Conservation (phyloP, 2,888 invertebrate species). For the Zygaena filipendulae region DNA sequence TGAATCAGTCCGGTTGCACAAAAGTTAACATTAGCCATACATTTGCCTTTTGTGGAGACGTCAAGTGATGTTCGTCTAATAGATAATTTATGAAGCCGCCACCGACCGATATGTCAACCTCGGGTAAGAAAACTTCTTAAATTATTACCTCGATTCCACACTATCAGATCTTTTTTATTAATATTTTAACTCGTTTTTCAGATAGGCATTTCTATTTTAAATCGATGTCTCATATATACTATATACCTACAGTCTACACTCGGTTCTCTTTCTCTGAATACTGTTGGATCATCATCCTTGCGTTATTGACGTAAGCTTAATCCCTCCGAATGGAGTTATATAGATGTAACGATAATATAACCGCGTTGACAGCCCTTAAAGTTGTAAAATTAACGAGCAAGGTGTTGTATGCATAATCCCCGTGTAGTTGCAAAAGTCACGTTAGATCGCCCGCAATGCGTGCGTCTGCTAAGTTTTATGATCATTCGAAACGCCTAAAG, state of each 20-base stretch:
- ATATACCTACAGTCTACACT: too few species aligned
- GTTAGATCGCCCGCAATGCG: conserved; percentile 34
- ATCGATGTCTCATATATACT: too few species aligned
- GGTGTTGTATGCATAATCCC: conserved; percentile 49
- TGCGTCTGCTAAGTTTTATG: conserved; percentile 27
- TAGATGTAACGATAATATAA: conserved; percentile 34
- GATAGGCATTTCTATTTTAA: too few species aligned
- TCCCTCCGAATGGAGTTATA: conserved; percentile 45
- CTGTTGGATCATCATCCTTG: too few species aligned
- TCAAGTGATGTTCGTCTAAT: conserved; percentile 61
- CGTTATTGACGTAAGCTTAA: conserved; percentile 35
- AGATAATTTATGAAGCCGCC: conserved; percentile 62
- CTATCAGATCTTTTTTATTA: too few species aligned
- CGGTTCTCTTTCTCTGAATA: too few species aligned
- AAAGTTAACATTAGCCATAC: conserved; percentile 37
- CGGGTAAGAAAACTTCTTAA: conserved; percentile 36
- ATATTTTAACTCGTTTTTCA: too few species aligned
- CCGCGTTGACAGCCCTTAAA: conserved; percentile 53
- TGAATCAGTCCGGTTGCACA: conserved; percentile 50
- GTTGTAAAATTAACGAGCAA: conserved; percentile 41
- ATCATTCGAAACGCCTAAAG: conserved; percentile 41
- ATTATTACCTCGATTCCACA: too few species aligned
- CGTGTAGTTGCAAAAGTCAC: conserved; percentile 34
- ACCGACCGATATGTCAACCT: conserved; percentile 36
- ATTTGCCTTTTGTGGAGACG: conserved; percentile 52